Evolutionary conservation across 2,113 vertebrate genomes (phyloP), one percentile per base, ranked within the genome.

Genomic region (Hiodon tergisus): DNA sequence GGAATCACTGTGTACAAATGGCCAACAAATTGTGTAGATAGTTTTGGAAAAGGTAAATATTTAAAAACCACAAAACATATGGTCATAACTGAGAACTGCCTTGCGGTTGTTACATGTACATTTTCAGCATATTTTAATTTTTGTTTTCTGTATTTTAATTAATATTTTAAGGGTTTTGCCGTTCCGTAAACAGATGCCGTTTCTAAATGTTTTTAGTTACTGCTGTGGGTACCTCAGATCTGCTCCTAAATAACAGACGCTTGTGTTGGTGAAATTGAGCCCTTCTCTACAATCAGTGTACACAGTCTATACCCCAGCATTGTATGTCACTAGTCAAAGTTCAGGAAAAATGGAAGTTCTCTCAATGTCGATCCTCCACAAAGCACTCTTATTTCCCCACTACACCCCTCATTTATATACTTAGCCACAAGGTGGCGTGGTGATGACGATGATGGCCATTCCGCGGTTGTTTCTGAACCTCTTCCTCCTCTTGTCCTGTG

Each of bases 11-110:
- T 93, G 93, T 92, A 92, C 86, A 92, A 92, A 88, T 84, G 89
- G 91, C 92, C 89, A 91, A 92, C 90, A 90, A 89, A 90, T 94
- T 92, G 86, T 96, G 93, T 96, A 95, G 92, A 94, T 95, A 93
- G 82, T 87, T 85, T 89, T 91, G 82, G 88, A 88, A 91, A 90
- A 89, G 89, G 87, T 93, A 90, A 93, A 93, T 93, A 91, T 93
- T 92, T 88, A 90, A 89, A 85, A 88, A 78, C 65, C 74, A 83
- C 73, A 54, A 67, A 5, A 81, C 81, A 84, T 84, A 80, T 78
- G 92, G 91, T 91, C 92, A 88, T 90, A 90, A 89, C 86, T 93
- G 91, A 93, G 88, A 88, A 90, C 93, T 91, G 92, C 93, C 92
- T 96, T 94, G 92, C 90, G 89, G 92, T 94, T 89, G 87, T 86